Evolutionary conservation across 1,140 invertebrate species (phyloP).

Genomic region (Dermatophagoides farinae): DNA sequence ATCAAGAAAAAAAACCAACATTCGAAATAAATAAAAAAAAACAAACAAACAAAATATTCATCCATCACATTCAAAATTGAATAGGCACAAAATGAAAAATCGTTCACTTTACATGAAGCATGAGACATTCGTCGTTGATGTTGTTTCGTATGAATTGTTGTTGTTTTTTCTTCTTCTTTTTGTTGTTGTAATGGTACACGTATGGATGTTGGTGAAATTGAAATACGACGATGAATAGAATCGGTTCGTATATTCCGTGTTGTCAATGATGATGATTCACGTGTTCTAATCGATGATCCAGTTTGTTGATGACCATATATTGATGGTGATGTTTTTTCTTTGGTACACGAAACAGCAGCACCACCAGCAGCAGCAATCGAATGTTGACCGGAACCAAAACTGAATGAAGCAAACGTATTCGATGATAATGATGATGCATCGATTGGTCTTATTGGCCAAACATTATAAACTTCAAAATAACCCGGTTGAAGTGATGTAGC

Average conservation of each 20-base stretch:
- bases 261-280: neutral
- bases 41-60: no score
- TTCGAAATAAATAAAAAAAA: no score
- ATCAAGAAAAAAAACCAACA: no score
- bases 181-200: no score
- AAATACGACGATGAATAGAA: neutral
- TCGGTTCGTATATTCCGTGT: neutral
- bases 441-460: constrained; percentile 5
- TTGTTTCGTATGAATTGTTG: neutral
- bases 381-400: neutral
- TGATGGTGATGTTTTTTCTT: neutral
- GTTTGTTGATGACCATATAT: neutral
- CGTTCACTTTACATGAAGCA: no score
- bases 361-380: neutral
- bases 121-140: no score
- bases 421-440: neutral
- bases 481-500: constrained; percentile 11
- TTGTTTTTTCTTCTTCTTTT: no score
- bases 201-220: neutral
- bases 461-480: constrained; percentile 14
- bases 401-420: constrained; percentile 6
- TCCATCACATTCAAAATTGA: no score
- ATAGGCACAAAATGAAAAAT: neutral
- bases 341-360: neutral
- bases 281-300: neutral